Percentiles rank a stretch among this genome's conserved stretches.
These are phyloP conservation scores for Pteronotus mesoamericanus DNA, from an alignment of 2,797 vertebrate genomes.

Conservation along the genomic window DNA sequence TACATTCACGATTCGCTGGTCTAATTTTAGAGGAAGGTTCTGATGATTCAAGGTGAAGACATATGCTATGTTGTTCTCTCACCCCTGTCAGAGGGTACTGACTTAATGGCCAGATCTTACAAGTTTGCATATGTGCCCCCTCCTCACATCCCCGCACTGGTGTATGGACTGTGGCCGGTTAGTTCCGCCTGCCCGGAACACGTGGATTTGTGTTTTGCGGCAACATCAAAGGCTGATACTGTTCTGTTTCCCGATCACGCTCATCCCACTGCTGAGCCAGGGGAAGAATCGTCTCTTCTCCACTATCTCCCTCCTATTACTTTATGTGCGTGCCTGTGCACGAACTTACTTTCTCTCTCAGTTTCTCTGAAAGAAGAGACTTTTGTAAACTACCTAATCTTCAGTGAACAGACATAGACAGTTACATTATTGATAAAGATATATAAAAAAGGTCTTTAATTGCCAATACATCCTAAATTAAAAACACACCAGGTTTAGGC, in stretches of 20 bases:
- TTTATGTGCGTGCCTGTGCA: background rate
- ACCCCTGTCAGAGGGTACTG: background rate
- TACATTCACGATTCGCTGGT: accelerated
- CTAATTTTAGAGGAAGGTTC: background rate
- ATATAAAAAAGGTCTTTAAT: background rate
- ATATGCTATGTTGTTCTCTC: background rate
- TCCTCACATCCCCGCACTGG: accelerated
- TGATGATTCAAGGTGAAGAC: background rate
- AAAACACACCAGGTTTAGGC: background rate
- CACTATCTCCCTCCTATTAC: background rate
- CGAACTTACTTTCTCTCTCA: background rate
- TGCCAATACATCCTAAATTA: background rate
- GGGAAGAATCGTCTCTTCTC: background rate
- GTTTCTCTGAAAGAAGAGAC: background rate
- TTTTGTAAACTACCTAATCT: background rate
- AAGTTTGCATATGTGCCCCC: accelerated
- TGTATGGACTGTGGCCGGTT: accelerated
- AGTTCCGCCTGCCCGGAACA: background rate
- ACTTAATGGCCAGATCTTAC: background rate
- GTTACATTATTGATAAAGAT: background rate
- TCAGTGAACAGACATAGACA: background rate
- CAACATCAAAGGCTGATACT: too few species aligned
- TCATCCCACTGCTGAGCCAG: background rate
- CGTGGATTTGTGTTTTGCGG: too few species aligned
- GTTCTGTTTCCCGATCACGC: background rate